phyloP scores from a whole-genome alignment of 2,797 vertebrate species.

The Austrolebias charrua region DNA sequence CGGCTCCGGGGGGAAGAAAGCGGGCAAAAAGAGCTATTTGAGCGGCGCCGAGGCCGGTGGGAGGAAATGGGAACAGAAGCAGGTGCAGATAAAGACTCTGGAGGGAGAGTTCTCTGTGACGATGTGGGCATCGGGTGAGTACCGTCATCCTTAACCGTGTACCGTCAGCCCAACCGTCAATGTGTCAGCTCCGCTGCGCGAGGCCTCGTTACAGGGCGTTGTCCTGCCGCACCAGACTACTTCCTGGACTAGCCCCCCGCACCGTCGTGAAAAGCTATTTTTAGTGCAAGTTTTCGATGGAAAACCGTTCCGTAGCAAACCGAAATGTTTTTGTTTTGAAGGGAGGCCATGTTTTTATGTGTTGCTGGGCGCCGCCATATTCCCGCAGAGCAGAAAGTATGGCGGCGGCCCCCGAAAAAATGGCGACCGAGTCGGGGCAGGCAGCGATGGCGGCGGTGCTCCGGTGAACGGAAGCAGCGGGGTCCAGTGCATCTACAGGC shows the following conservation, averaged over 20 bases:
- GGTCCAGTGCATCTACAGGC: constrained; percentile 70
- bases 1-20: constrained; percentile 88
- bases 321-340: constrained; percentile 95
- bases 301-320: constrained; percentile 33
- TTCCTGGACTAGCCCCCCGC: constrained; percentile 60
- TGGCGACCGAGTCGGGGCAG: constrained; percentile 86
- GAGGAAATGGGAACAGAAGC: constrained; percentile 99
- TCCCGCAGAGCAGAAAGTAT: constrained; percentile 95
- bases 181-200: constrained; percentile 63
- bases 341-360: constrained; percentile 98
- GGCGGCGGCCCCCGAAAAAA: constrained; percentile 97
- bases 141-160: constrained; percentile 32
- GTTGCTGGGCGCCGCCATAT: constrained; percentile 99
- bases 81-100: constrained; percentile 99
- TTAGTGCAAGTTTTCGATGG: constrained; percentile 33
- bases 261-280: constrained; percentile 25
- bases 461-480: constrained; percentile 59
- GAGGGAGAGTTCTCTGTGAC: constrained; percentile 98
- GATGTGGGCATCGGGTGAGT: constrained; percentile 99
- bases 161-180: no score
- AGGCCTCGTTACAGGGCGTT: constrained; percentile 83
- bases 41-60: constrained; percentile 84
- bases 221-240: constrained; percentile 76
- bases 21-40: constrained; percentile 94
- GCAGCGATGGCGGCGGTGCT: constrained; percentile 85